Evolutionary conservation across 2,797 vertebrate genomes (phyloP).

Genomic region (Galago senegalensis): DNA sequence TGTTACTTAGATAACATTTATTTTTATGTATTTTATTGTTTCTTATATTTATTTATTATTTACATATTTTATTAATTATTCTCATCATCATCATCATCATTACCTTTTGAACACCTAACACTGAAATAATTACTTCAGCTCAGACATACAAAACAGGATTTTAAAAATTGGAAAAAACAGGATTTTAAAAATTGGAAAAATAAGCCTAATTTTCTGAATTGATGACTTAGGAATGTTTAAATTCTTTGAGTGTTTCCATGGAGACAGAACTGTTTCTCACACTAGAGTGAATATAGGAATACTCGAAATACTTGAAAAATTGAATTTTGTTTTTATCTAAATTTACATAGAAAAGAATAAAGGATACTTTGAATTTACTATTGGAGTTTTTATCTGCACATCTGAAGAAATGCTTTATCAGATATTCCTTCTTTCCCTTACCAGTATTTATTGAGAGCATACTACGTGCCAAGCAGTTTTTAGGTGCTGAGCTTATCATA

Average conservation of each 20-base stretch:
- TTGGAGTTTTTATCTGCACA: neutral
- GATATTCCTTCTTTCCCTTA: neutral
- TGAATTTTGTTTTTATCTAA: neutral
- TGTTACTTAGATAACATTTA: neutral
- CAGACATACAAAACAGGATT: neutral
- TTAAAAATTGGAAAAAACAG: neutral
- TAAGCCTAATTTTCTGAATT: constrained; percentile 34
- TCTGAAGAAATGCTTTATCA: neutral
- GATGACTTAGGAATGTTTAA: neutral
- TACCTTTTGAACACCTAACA: neutral
- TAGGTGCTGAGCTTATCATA: neutral
- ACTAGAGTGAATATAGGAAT: neutral
- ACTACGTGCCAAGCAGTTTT: neutral
- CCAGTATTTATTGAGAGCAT: neutral
- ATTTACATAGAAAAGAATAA: neutral
- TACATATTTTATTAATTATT: neutral
- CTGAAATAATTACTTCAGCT: neutral
- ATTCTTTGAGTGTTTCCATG: neutral
- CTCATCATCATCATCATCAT: neutral
- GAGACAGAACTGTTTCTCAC: neutral
- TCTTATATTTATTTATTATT: neutral
- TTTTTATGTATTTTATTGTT: neutral
- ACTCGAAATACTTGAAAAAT: neutral
- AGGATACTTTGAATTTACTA: neutral
- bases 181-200: constrained; percentile 12